Conservation (phyloP, 2,113 vertebrate genomes). For the Aptenodytes patagonicus region DNA sequence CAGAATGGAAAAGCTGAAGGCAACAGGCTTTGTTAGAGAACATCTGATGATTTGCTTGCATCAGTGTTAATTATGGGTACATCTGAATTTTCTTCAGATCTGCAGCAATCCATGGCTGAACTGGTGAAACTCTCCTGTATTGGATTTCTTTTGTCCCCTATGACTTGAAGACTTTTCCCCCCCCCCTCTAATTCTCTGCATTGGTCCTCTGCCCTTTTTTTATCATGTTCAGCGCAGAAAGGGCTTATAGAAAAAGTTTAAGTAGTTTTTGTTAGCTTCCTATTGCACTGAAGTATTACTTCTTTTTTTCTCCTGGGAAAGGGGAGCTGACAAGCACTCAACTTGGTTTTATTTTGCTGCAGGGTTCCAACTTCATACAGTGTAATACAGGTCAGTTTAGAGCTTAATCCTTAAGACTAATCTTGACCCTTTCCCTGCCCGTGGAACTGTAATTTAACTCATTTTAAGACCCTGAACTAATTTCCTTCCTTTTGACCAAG, state of each 20-base stretch:
- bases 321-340: background rate
- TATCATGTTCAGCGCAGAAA: background rate
- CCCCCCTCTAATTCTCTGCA: background rate
- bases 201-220: background rate
- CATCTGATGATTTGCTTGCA: accelerated
- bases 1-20: background rate
- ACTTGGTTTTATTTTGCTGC: background rate
- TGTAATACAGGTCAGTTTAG: background rate
- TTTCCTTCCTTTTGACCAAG: background rate
- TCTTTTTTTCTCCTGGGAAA: background rate
- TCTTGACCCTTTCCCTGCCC: background rate
- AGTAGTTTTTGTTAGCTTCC: background rate
- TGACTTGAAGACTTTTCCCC: background rate
- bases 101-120: background rate
- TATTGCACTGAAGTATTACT: background rate
- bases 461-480: background rate
- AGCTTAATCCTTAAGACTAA: background rate
- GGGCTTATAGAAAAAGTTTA: background rate
- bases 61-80: background rate
- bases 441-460: background rate
- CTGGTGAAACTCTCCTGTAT: background rate
- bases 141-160: background rate
- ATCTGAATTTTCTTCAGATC: background rate
- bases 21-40: background rate
- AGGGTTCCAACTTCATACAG: background rate